Evolutionary conservation across 2,797 vertebrate genomes (phyloP).

Genomic region (Phaenicophaeus curvirostris): DNA sequence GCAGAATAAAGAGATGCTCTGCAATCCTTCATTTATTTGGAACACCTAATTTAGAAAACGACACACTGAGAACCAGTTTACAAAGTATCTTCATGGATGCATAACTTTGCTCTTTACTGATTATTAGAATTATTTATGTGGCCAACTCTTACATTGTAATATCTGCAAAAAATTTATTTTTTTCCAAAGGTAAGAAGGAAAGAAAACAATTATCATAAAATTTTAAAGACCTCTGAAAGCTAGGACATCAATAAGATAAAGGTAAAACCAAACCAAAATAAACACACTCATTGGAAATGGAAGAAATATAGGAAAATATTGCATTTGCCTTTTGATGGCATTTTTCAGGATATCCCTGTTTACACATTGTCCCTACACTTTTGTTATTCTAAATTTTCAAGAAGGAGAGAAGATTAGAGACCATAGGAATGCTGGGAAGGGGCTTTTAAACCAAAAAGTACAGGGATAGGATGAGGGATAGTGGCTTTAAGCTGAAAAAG

Average conservation of each 20-base stretch:
- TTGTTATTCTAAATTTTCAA: not conserved
- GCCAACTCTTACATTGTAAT: not conserved
- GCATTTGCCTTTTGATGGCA: not conserved
- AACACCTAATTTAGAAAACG: not conserved
- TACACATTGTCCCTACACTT: not conserved
- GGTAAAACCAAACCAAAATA: not conserved
- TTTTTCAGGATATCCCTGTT: not conserved
- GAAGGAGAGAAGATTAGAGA: not conserved
- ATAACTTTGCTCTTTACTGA: not conserved
- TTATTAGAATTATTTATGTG: not conserved
- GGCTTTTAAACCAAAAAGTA: no score
- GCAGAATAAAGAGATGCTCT: not conserved
- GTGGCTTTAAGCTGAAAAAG: no score
- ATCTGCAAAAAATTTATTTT: not conserved
- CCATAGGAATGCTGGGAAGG: no score
- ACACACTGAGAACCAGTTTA: not conserved
- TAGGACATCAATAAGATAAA: not conserved
- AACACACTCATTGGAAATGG: not conserved
- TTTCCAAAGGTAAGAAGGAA: not conserved
- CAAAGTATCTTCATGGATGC: not conserved
- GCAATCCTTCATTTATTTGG: not conserved
- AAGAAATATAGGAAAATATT: not conserved
- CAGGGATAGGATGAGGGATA: no score
- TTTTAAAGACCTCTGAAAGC: not conserved
- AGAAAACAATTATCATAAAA: not conserved